Evolutionary conservation across 2,113 vertebrate species (phyloP).

Genomic region (Copsychus sechellarum): DNA sequence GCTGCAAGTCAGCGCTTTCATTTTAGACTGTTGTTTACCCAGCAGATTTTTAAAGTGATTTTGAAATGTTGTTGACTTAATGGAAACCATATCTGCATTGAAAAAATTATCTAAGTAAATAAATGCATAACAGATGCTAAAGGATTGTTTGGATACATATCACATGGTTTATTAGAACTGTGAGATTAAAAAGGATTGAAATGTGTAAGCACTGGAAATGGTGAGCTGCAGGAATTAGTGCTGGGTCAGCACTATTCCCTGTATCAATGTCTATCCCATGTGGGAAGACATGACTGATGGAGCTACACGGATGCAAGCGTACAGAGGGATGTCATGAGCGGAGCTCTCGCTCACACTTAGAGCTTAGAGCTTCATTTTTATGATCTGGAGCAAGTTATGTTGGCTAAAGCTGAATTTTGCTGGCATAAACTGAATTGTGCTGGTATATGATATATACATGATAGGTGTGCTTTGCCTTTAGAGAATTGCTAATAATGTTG

Average conservation of each 20-base stretch:
- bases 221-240: not conserved
- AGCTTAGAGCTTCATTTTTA: not conserved
- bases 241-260: not conserved
- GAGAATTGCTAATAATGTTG: not conserved
- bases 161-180: not conserved
- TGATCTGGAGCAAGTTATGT: not conserved
- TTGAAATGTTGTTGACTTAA: not conserved
- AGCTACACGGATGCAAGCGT: not conserved
- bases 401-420: constrained; percentile 20
- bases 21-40: constrained; percentile 7
- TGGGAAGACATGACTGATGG: not conserved
- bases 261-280: not conserved
- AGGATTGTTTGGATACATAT: not conserved
- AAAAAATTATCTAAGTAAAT: not conserved
- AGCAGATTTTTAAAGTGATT: constrained; percentile 23
- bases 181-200: not conserved
- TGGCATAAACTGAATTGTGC: constrained; percentile 12
- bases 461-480: not conserved
- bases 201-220: not conserved
- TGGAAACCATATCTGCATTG: not conserved
- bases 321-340: not conserved
- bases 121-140: not conserved
- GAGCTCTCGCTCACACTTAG: not conserved
- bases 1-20: not conserved
- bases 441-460: not conserved